Conservation (phyloP, 1,140 invertebrate genomes). For the Drosophila athabasca region DNA sequence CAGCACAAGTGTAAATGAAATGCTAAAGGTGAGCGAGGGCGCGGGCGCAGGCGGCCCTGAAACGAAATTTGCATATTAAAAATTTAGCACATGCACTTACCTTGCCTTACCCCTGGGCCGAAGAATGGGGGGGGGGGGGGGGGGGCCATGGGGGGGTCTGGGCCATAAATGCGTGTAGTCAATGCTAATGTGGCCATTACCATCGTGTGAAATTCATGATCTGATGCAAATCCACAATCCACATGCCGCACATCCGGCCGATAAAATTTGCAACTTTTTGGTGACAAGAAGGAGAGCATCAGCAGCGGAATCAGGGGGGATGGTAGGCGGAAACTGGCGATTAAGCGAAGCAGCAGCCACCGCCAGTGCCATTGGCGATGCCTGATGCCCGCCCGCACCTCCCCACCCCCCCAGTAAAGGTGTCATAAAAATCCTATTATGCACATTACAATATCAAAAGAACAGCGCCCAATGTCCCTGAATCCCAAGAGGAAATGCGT, state of each 20-base stretch:
- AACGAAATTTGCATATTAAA: conserved; percentile 74
- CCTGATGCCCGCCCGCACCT: conserved; percentile 4
- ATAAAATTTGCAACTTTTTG: conserved; percentile 79
- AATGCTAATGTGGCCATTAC: conserved; percentile 76
- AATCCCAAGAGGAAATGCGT: conserved; percentile 67
- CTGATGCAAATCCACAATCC: conserved; percentile 70
- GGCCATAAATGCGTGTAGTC: conserved; percentile 74
- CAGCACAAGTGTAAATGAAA: conserved; percentile 78
- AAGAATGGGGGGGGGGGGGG: background rate
- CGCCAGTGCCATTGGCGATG: conserved; percentile 37
- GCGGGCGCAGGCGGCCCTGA: conserved; percentile 3
- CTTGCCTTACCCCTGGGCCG: background rate
- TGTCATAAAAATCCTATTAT: conserved; percentile 81
- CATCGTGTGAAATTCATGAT: conserved; percentile 77
- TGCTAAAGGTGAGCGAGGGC: conserved; percentile 43
- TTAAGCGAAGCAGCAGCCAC: conserved; percentile 21
- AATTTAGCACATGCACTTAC: conserved; percentile 77
- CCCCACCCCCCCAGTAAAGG: conserved; percentile 46
- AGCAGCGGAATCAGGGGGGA: background rate
- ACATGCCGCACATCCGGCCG: conserved; percentile 51
- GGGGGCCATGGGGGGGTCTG: background rate
- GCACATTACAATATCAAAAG: conserved; percentile 79
- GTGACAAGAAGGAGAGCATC: conserved; percentile 57
- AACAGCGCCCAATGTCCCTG: conserved; percentile 41
- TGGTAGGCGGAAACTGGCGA: conserved; percentile 2